A percentile compares a stretch with the other conserved stretches of the same genome.
Evolutionary conservation across 2,888 invertebrate species (phyloP).

Genomic region (Limnephilus lunatus): DNA sequence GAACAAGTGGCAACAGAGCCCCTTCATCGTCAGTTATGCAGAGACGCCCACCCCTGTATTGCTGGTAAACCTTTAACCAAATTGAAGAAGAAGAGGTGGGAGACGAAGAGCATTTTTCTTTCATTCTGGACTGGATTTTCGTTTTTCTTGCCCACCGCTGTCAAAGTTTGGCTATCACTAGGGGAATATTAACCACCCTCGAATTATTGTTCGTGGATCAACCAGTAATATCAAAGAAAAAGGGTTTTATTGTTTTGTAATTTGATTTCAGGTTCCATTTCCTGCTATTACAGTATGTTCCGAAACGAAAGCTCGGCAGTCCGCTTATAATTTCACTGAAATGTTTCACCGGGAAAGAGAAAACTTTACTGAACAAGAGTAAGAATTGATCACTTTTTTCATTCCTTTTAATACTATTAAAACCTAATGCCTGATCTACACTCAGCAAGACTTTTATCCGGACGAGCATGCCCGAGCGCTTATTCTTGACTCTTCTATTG

Average conservation of each 20-base stretch:
- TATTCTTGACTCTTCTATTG: no score
- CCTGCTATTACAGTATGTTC: constrained; percentile 83
- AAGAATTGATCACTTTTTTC: background rate
- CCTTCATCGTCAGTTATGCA: constrained; percentile 86
- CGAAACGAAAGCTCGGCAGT: constrained; percentile 82
- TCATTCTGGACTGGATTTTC: no score
- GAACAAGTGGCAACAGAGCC: constrained; percentile 84
- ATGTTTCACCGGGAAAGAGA: constrained; percentile 71
- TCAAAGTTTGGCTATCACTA: no score
- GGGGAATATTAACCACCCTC: no score
- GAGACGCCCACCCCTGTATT: constrained; percentile 84
- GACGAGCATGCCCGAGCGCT: no score
- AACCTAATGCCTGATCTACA: background rate
- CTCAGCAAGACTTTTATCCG: no score
- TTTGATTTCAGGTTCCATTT: constrained; percentile 78
- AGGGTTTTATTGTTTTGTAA: background rate
- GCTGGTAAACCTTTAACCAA: constrained; percentile 72
- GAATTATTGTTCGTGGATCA: no score
- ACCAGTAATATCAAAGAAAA: no score
- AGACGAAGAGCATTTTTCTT: background rate
- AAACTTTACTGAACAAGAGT: constrained; percentile 64
- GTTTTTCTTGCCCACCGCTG: no score
- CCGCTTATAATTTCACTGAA: constrained; percentile 81
- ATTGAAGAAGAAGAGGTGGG: no score
- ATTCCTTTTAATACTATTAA: background rate